phyloP scores from a whole-genome alignment of 2,797 vertebrate genomes.

The Pelochelys cantorii region DNA sequence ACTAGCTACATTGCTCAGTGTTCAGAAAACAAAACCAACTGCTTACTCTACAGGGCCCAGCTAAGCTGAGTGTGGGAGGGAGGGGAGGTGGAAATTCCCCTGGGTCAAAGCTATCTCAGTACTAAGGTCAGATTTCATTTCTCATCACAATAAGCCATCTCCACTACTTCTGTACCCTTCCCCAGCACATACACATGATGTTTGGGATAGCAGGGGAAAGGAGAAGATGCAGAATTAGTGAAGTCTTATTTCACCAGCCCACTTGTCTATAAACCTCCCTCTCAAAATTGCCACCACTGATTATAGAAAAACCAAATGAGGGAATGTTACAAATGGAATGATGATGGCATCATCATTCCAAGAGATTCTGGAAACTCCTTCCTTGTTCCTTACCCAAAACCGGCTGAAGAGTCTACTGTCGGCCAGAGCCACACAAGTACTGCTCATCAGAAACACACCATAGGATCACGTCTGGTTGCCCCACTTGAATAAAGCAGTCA shows the following conservation, averaged over 20 bases:
- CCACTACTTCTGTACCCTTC: background rate
- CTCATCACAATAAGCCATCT: constrained; percentile 57
- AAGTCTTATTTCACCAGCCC: background rate
- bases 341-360: background rate
- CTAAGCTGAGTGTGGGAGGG: constrained; percentile 73
- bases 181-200: rapidly evolving
- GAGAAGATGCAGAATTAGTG: background rate
- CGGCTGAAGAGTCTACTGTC: background rate
- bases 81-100: constrained; percentile 33
- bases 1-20: constrained; percentile 44
- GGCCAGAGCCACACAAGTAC: background rate
- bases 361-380: background rate
- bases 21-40: constrained; percentile 68
- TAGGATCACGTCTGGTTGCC: rapidly evolving
- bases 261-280: background rate
- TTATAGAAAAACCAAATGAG: rapidly evolving
- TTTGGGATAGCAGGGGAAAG: background rate
- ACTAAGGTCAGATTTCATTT: constrained; percentile 75
- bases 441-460: background rate
- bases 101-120: constrained; percentile 64
- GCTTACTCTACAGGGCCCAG: constrained; percentile 58
- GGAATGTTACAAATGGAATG: background rate
- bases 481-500: background rate
- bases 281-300: constrained; percentile 6
- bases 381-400: background rate